A percentile compares a stretch with the other conserved stretches of the same genome.
Evolutionary conservation across 2,113 vertebrate genomes (phyloP).

Genomic region (Muntiacus reevesi): DNA sequence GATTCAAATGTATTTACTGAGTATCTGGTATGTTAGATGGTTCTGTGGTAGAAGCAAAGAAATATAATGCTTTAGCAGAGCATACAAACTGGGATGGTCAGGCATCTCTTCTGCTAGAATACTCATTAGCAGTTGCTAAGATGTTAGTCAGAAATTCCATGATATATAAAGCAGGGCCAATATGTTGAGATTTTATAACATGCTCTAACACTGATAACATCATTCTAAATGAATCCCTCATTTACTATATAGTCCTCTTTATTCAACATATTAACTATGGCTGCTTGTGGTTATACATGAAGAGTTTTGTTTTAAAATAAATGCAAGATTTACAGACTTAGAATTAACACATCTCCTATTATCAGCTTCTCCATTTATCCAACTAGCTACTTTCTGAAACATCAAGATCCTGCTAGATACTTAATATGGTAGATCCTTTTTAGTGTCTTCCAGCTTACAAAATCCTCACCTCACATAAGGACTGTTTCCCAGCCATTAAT

Average conservation of each 20-base stretch:
- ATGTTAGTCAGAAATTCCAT: constrained; percentile 55
- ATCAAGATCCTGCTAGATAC: neutral
- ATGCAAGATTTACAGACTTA: neutral
- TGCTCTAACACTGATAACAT: constrained; percentile 45
- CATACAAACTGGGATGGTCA: neutral
- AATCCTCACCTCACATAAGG: neutral
- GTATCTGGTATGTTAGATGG: neutral
- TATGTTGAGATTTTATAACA: constrained; percentile 62
- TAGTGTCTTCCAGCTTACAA: neutral
- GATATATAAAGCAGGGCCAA: constrained; percentile 53
- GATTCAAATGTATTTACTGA: neutral
- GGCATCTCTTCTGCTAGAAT: neutral
- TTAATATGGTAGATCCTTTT: neutral
- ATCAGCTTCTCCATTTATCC: neutral
- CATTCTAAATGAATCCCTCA: constrained; percentile 43
- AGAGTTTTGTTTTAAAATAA: neutral
- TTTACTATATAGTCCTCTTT: neutral
- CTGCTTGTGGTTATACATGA: neutral
- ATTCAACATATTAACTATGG: neutral
- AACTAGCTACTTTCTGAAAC: neutral
- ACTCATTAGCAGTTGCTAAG: constrained; percentile 54
- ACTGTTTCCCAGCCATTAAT: neutral
- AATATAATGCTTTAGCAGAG: neutral
- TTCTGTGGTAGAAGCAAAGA: neutral
- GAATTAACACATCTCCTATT: neutral